Evolutionary conservation across 2,797 vertebrate genomes (phyloP).

Genomic region (Buceros bicornis): DNA sequence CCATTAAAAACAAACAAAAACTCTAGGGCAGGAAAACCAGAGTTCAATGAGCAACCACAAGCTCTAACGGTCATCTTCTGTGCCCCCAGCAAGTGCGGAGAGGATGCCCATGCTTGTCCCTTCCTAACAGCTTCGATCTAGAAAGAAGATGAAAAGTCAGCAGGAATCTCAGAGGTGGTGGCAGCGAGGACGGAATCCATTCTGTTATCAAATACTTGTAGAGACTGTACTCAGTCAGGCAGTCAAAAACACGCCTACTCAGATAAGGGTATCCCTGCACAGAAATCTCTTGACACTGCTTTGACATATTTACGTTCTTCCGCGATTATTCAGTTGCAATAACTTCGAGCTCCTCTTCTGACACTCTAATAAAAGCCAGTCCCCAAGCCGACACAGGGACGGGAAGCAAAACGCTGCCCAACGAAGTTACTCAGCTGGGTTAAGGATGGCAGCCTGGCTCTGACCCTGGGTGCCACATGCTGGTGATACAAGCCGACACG

Average conservation of each 20-base stretch:
- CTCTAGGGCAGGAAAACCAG: neutral
- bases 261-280: constrained; percentile 63
- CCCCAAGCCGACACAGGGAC: neutral
- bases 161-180: neutral
- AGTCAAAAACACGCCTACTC: constrained; percentile 65
- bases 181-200: constrained; percentile 13
- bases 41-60: neutral
- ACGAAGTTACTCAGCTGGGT: neutral
- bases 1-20: neutral
- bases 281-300: constrained; percentile 65
- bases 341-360: constrained; percentile 7
- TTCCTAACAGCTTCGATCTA: neutral
- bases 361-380: neutral
- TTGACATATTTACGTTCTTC: constrained; percentile 60
- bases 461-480: fast-evolving
- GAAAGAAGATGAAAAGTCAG: neutral
- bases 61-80: neutral
- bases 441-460: neutral
- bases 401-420: neutral
- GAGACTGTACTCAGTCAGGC: constrained; percentile 45
- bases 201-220: constrained; percentile 35
- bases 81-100: neutral
- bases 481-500: neutral
- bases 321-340: neutral
- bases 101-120: neutral